Base-by-base conservation (phyloP, 2,888 invertebrate species). In the Cybosia mesomella region DNA sequence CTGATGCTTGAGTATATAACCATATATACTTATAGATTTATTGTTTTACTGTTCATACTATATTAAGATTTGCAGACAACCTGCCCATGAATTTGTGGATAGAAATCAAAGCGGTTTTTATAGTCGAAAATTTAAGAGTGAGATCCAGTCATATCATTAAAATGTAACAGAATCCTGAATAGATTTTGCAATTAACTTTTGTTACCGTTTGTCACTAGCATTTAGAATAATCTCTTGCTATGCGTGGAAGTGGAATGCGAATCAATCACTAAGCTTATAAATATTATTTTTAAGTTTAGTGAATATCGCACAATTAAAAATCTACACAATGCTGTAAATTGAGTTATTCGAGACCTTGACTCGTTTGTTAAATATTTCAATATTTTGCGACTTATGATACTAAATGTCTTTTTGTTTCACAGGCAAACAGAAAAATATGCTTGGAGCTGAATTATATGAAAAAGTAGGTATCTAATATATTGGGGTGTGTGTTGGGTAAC, bases 1-100 rank as follows among this genome's bases (percentile, higher is more conserved):
- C 75, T 75, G 72, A 70, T 70, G 71, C 68, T 73, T 72, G 74
- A 74, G 74, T 76, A 76, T 67, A 72, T 74, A 76, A 73, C 71
- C 65, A 66, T 61, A 68, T 61, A 68, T 32, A 55, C 57, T 63
- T 58, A 10, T 54, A 64, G 75, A 58, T 67, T 61, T 43, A 58
- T 54, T 55, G n/a, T 15, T 66, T 76, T 36, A 18, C 58, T 69
- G 73, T 77, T 72, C 67, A 67, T 71, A 73, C 36, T 18, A 28
- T 22, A 68, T 39, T 62, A 60, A 66, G 61, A 72, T 59, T 58
- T 63, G 18, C 36, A 34, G 32, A 24, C n/a, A n/a, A n/a, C 49
- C n/a, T 49, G n/a, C 1, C 3, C 9, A 15, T 49, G 49, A 49
- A 49, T 49, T 49, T 49, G 49, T 18, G 9, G n/a, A 49, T n/a